phyloP scores from a whole-genome alignment of 2,797 vertebrate genomes.

The Protosalanx chinensis region DNA sequence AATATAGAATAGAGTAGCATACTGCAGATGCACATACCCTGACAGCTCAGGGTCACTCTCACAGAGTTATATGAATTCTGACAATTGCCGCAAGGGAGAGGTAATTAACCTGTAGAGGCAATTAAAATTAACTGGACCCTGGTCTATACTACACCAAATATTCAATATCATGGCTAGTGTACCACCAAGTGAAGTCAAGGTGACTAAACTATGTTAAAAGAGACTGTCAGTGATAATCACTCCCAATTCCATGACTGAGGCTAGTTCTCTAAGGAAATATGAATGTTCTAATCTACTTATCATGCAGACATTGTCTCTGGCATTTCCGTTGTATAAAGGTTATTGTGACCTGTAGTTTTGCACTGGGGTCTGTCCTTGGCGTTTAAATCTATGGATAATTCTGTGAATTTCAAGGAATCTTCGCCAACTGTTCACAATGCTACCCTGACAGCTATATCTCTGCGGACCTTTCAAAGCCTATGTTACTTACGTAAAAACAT shows the following conservation, averaged over 20 bases:
- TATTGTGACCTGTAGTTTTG: background rate
- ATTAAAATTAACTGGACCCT: conserved; percentile 52
- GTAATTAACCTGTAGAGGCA: conserved; percentile 48
- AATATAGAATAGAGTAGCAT: background rate
- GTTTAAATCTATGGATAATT: conserved; percentile 36
- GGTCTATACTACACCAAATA: conserved; percentile 27
- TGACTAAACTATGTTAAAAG: conserved; percentile 38
- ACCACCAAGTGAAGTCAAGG: conserved; percentile 32
- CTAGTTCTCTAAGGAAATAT: conserved; percentile 23
- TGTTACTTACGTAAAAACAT: too few species aligned
- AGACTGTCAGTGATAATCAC: conserved; percentile 35
- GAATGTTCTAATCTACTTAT: conserved; percentile 13
- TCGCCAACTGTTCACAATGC: too few species aligned
- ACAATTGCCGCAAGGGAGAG: conserved; percentile 36
- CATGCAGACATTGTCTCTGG: background rate
- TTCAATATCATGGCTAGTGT: conserved; percentile 31
- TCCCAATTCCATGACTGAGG: conserved; percentile 19
- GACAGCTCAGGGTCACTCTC: conserved; percentile 47
- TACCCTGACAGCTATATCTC: too few species aligned
- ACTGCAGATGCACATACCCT: conserved; percentile 17
- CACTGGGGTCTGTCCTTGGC: conserved; percentile 56
- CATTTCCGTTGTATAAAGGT: conserved; percentile 8
- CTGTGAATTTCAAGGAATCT: too few species aligned
- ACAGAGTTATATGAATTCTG: conserved; percentile 43
- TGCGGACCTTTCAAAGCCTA: too few species aligned